Conservation (phyloP, 2,797 vertebrate species). For the Anabacerthia variegaticeps region DNA sequence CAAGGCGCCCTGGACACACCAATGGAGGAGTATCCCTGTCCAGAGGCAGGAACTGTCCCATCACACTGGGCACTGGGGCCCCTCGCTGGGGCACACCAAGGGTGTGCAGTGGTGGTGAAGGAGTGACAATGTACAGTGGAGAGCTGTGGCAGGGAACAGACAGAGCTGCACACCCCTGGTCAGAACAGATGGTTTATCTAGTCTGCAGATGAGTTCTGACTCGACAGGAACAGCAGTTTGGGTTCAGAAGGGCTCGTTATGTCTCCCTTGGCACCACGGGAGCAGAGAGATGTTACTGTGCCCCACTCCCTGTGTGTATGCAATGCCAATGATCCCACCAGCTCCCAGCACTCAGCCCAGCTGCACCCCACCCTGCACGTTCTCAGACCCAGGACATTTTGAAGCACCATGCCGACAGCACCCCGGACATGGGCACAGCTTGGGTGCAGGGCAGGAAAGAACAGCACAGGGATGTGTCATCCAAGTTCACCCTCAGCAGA, state of each 20-base stretch:
- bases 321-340: background rate
- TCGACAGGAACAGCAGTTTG: background rate
- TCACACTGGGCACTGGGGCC: accelerated
- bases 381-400: background rate
- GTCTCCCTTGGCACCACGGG: accelerated
- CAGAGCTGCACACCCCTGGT: background rate
- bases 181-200: background rate
- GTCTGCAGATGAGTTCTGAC: background rate
- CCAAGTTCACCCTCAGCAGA: background rate
- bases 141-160: background rate
- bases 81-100: accelerated
- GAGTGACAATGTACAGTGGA: accelerated
- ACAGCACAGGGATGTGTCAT: background rate
- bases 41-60: background rate
- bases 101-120: background rate
- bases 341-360: background rate
- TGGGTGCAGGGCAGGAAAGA: background rate
- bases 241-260: background rate
- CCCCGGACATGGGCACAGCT: accelerated
- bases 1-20: accelerated
- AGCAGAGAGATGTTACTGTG: background rate
- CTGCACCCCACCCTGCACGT: background rate
- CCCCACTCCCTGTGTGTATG: background rate
- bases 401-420: background rate
- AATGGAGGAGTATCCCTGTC: background rate